These are phyloP conservation scores for Enteromius anoplus DNA, from an alignment of 2,797 vertebrate species.

Conservation along the genomic window DNA sequence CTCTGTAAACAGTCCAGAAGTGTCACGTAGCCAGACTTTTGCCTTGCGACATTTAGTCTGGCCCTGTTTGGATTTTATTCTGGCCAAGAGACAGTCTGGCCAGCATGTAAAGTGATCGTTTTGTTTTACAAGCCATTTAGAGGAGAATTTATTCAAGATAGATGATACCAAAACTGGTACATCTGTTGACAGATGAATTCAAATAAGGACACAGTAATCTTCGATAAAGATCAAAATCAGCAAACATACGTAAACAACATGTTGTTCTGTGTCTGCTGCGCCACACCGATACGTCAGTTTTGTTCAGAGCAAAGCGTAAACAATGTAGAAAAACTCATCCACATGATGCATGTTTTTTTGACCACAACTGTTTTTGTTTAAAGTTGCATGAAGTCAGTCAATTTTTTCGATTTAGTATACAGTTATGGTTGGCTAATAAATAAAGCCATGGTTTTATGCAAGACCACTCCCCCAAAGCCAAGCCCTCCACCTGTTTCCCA, in stretches of 20 bases:
- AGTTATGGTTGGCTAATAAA: background rate
- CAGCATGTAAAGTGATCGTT: background rate
- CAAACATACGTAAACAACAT: background rate
- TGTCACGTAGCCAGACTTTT: slow-evolving; percentile 38
- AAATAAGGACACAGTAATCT: background rate
- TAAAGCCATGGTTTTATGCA: slow-evolving; percentile 51
- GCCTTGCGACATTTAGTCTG: slow-evolving; percentile 11
- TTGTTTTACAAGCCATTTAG: background rate
- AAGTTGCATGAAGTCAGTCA: background rate
- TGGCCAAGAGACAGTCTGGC: slow-evolving; percentile 6
- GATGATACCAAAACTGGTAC: background rate
- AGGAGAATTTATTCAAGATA: background rate
- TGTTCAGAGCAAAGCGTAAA: too few species aligned
- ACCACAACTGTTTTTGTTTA: background rate
- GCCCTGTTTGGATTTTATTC: background rate
- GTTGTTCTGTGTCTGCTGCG: too few species aligned
- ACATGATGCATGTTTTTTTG: too few species aligned
- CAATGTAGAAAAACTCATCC: background rate
- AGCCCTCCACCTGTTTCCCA: slow-evolving; percentile 58
- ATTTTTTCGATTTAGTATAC: background rate
- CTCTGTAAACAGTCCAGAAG: slow-evolving; percentile 75
- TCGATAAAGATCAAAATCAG: background rate
- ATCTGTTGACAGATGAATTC: background rate
- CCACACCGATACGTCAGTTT: too few species aligned
- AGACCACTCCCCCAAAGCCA: slow-evolving; percentile 46